Percentiles rank a stretch among this genome's conserved stretches.
phyloP scores from a whole-genome alignment of 2,888 invertebrate species.

The Agriopis marginaria region DNA sequence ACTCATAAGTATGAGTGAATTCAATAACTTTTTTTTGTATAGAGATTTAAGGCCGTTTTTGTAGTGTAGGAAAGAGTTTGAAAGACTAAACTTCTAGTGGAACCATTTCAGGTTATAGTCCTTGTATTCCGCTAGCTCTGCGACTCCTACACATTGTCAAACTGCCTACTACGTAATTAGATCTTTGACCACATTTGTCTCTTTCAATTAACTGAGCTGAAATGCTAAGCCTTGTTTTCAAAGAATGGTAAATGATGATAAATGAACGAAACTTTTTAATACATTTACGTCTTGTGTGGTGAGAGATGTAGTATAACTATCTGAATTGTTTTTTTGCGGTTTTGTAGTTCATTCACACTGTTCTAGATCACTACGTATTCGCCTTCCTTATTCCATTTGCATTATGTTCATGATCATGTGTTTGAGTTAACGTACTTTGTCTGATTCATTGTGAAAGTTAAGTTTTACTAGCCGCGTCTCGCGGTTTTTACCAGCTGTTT shows the following conservation, averaged over 20 bases:
- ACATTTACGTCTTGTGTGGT: conserved; percentile 30
- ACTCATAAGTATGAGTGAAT: background rate
- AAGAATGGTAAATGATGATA: conserved; percentile 41
- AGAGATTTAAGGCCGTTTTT: conserved; percentile 8
- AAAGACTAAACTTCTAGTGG: conserved; percentile 32
- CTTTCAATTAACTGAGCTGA: conserved; percentile 39
- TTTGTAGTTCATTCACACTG: conserved; percentile 37
- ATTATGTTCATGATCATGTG: conserved; percentile 16
- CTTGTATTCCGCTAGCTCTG: conserved; percentile 33
- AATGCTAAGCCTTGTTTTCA: conserved; percentile 37
- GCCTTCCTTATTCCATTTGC: conserved; percentile 27
- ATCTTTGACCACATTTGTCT: conserved; percentile 41
- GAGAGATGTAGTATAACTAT: conserved; percentile 38
- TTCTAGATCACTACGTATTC: conserved; percentile 32
- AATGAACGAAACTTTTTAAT: conserved; percentile 34
- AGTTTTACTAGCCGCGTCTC: background rate
- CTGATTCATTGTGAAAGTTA: conserved; percentile 12
- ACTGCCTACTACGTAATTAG: conserved; percentile 37
- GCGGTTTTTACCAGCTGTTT: no score
- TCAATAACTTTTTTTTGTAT: background rate
- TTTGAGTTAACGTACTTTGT: background rate
- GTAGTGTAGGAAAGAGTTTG: conserved; percentile 23
- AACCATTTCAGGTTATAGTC: conserved; percentile 37
- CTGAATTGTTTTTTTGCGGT: conserved; percentile 37
- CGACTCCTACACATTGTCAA: conserved; percentile 35